Evolutionary conservation across 2,797 vertebrate species (phyloP).

Genomic region (Acipenser oxyrinchus): DNA sequence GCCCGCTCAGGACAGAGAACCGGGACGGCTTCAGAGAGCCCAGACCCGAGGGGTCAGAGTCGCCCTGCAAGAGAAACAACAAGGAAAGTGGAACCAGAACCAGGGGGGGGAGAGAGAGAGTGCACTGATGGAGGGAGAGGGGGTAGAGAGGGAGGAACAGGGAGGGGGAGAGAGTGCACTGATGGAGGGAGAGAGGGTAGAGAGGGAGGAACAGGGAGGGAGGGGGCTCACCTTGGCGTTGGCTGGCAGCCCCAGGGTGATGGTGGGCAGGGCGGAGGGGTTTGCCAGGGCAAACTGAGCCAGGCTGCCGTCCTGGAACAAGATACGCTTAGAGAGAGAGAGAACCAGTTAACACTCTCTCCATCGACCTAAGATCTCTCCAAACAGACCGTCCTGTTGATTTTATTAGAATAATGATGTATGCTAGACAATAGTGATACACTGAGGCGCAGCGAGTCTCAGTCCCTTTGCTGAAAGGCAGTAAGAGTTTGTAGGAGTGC

Average conservation of each 20-base stretch:
- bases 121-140: not conserved
- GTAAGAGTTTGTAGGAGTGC: not conserved
- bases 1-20: constrained; percentile 49
- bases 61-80: constrained; percentile 47
- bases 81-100: not conserved
- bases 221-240: constrained; percentile 66
- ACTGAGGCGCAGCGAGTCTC: not conserved
- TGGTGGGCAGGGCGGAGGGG: constrained; percentile 64
- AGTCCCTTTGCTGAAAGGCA: not conserved
- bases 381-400: too few species aligned
- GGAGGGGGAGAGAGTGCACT: not conserved
- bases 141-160: not conserved
- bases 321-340: constrained; percentile 43
- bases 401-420: not conserved
- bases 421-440: constrained; percentile 38
- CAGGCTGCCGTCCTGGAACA: constrained; percentile 70
- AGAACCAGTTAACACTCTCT: not conserved
- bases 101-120: fast-evolving
- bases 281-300: constrained; percentile 72
- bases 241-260: constrained; percentile 82
- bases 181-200: not conserved
- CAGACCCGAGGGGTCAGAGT: constrained; percentile 45
- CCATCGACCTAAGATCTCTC: not conserved
- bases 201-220: not conserved
- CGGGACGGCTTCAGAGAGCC: constrained; percentile 45